A percentile compares a stretch with the other conserved stretches of the same genome.
These are phyloP conservation scores for Dasypogon diadema DNA, from an alignment of 2,888 invertebrate species.

Conservation along the genomic window DNA sequence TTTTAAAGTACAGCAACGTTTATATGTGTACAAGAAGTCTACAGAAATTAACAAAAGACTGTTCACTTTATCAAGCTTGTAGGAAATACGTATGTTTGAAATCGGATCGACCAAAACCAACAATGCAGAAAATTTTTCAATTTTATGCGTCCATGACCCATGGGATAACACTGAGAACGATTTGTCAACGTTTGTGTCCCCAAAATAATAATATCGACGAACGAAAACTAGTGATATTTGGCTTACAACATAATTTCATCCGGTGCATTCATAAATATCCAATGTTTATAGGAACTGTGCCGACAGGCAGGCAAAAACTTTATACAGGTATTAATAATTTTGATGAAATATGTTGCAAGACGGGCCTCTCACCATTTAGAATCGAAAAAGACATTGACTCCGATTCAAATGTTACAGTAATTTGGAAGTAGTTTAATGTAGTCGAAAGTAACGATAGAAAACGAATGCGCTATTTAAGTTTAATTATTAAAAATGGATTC, in stretches of 20 bases:
- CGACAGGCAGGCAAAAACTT: constrained; percentile 72
- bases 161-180: constrained; percentile 77
- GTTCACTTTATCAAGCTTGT: constrained; percentile 78
- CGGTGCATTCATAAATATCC: constrained; percentile 73
- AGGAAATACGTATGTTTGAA: constrained; percentile 69
- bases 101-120: constrained; percentile 63
- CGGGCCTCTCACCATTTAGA: constrained; percentile 79
- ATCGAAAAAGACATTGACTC: constrained; percentile 86
- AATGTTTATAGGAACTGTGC: constrained; percentile 69
- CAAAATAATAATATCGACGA: constrained; percentile 69
- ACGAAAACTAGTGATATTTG: constrained; percentile 72
- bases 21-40: constrained; percentile 84
- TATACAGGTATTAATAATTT: constrained; percentile 85
- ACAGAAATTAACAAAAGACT: constrained; percentile 76
- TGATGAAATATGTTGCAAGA: constrained; percentile 92
- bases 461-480: not conserved
- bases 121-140: constrained; percentile 66
- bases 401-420: constrained; percentile 83
- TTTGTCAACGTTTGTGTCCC: constrained; percentile 78
- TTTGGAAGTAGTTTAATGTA: constrained; percentile 78
- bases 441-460: not conserved
- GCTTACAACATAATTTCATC: constrained; percentile 73
- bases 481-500: too few species aligned
- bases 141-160: constrained; percentile 78
- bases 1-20: constrained; percentile 88